Conservation (phyloP, 2,888 invertebrate genomes). For the Cosmopolites sordidus region DNA sequence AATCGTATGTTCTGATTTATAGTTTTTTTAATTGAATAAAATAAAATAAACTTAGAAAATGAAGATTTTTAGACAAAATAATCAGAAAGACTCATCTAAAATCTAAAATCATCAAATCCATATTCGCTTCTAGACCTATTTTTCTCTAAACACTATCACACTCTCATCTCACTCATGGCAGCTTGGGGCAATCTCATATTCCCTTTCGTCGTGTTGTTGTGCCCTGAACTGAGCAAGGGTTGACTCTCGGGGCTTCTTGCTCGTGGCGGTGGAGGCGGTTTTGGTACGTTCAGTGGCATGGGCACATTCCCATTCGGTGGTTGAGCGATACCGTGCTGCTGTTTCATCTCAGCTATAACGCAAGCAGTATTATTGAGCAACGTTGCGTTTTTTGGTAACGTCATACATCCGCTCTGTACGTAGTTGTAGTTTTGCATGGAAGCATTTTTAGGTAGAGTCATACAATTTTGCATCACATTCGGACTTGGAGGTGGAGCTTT, state of each 20-base stretch:
- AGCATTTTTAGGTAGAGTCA: slow-evolving; percentile 53
- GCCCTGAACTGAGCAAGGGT: slow-evolving; percentile 49
- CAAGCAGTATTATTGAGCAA: slow-evolving; percentile 51
- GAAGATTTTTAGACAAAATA: too few species aligned
- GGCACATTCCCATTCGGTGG: slow-evolving; percentile 59
- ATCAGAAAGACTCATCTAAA: background rate
- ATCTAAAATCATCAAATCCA: slow-evolving; percentile 14
- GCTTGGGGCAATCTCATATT: slow-evolving; percentile 70
- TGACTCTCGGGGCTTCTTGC: slow-evolving; percentile 56
- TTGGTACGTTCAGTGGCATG: slow-evolving; percentile 55
- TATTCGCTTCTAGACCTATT: slow-evolving; percentile 6
- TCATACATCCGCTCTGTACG: slow-evolving; percentile 47
- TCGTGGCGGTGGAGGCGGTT: slow-evolving; percentile 56
- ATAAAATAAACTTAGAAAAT: too few species aligned
- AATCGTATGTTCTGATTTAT: too few species aligned
- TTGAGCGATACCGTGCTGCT: slow-evolving; percentile 56
- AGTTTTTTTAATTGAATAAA: too few species aligned
- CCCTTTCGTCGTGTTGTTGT: slow-evolving; percentile 48
- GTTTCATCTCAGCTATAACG: slow-evolving; percentile 55
- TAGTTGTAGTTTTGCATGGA: slow-evolving; percentile 47
- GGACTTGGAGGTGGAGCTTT: slow-evolving; percentile 60
- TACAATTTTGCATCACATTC: slow-evolving; percentile 50
- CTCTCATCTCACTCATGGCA: slow-evolving; percentile 85
- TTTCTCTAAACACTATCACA: slow-evolving; percentile 58
- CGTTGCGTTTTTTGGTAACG: slow-evolving; percentile 58